Conservation (phyloP, 2,113 vertebrate genomes). For the Erpornis zantholeuca region DNA sequence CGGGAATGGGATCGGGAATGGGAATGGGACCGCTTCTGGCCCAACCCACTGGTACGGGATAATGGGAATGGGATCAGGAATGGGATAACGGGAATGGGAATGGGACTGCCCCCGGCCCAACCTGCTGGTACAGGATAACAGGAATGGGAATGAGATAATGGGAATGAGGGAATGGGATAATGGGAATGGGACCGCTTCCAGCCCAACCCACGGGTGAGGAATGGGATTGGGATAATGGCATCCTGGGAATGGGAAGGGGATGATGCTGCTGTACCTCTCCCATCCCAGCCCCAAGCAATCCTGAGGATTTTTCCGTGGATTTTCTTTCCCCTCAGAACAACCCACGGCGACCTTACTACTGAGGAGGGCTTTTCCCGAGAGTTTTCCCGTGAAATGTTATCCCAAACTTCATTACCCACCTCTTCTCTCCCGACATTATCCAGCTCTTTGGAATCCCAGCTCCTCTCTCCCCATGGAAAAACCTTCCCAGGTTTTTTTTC, state of each 20-base stretch:
- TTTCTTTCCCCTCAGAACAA: slow-evolving; percentile 85
- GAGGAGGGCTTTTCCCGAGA: slow-evolving; percentile 26
- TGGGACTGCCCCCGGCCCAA: too few relatives aligned
- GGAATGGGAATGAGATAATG: too few relatives aligned
- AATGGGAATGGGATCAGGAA: too few relatives aligned
- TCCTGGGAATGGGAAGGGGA: not conserved
- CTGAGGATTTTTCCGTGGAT: not conserved
- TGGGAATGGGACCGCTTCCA: too few relatives aligned
- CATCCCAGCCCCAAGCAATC: not conserved
- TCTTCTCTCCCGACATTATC: not conserved
- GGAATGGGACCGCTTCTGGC: too few relatives aligned
- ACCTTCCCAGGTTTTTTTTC: not conserved
- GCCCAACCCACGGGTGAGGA: too few relatives aligned
- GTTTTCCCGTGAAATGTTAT: not conserved
- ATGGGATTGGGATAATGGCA: too few relatives aligned
- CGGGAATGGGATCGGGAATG: not conserved
- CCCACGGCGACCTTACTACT: slow-evolving; percentile 97
- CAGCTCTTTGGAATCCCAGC: not conserved
- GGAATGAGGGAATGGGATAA: too few relatives aligned
- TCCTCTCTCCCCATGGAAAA: not conserved
- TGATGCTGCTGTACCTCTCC: accelerated
- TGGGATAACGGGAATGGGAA: too few relatives aligned
- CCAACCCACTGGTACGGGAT: too few relatives aligned
- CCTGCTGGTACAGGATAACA: too few relatives aligned
- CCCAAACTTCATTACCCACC: not conserved